Evolutionary conservation across 1,140 invertebrate genomes (phyloP).

Genomic region (Drosophila tristis): DNA sequence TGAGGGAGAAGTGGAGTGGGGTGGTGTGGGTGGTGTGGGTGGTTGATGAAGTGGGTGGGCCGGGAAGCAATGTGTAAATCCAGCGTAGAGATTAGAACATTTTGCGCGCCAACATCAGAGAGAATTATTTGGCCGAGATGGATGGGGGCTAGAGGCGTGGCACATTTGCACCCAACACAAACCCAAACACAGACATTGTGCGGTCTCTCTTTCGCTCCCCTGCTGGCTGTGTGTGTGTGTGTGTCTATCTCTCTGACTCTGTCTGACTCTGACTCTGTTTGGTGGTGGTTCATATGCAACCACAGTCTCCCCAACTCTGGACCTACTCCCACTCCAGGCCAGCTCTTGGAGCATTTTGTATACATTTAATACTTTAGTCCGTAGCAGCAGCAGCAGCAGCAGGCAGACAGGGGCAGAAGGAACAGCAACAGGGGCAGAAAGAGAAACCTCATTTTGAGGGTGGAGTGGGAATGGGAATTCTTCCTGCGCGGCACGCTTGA

Average conservation of each 20-base stretch:
- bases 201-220: conserved; percentile 19
- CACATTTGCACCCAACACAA: conserved; percentile 45
- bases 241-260: conserved; percentile 14
- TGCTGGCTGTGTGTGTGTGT: not conserved
- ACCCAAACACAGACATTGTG: conserved; percentile 46
- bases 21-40: no score
- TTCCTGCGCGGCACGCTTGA: conserved; percentile 71
- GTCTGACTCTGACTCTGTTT: conserved; percentile 5
- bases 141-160: conserved; percentile 59
- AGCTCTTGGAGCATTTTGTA: conserved; percentile 20
- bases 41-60: not conserved
- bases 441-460: not conserved
- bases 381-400: conserved; percentile 33
- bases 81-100: conserved; percentile 72
- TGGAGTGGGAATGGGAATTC: conserved; percentile 24
- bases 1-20: not conserved
- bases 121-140: conserved; percentile 37
- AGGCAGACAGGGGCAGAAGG: not conserved
- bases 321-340: conserved; percentile 9
- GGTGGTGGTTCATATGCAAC: conserved; percentile 72
- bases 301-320: conserved; percentile 33
- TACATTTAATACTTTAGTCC: conserved; percentile 53
- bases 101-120: conserved; percentile 63
- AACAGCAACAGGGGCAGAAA: conserved; percentile 10
- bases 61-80: conserved; percentile 57